Base-by-base conservation (phyloP, 2,888 invertebrate genomes). In the Temnothorax unifasciatus region DNA sequence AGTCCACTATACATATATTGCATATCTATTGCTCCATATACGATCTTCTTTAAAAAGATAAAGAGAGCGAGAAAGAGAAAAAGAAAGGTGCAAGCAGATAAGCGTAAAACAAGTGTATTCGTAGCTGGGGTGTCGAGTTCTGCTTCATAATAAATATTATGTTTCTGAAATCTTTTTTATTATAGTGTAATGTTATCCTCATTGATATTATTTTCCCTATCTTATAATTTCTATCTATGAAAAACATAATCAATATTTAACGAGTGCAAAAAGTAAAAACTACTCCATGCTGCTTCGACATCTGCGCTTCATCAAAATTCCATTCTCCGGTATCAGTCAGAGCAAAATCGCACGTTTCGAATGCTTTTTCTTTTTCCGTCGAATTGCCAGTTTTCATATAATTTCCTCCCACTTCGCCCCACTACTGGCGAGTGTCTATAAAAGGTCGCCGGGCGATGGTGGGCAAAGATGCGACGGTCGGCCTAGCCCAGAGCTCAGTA, bases 381-480 rank as follows among this genome's bases (percentile, higher is more conserved):
- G 84, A 81, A 88, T 89, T 79, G 86, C 81, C 86, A 90, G 87
- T 92, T 93, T 93, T 92, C 92, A 89, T 89, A 86, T 90, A 89
- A 92, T 93, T 93, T 92, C 88, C 90, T 91, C 91, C 92, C 88
- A 90, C 91, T 90, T 90, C 85, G 87, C 93, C 93, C 94, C 93
- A 93, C 94, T 93, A 92, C 92, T 83, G 77, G 85, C 86, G 90
- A 93, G 94, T 94, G 94, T 93, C 95, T 95, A 95, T 95, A 95
- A 94, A 95, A 94, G 94, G 94, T 94, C 90, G 94, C 92, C 92
- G 89, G 89, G 89, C 92, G 92, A 92, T 93, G 91, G 94, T 92
- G 93, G 92, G 93, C 92, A 91, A 91, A 94, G 92, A 92, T 90
- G 92, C 87, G 52, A 90, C 92, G 91, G 84, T 89, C 86, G 85